phyloP scores from a whole-genome alignment of 2,797 vertebrate genomes.

The Epinephelus coioides region DNA sequence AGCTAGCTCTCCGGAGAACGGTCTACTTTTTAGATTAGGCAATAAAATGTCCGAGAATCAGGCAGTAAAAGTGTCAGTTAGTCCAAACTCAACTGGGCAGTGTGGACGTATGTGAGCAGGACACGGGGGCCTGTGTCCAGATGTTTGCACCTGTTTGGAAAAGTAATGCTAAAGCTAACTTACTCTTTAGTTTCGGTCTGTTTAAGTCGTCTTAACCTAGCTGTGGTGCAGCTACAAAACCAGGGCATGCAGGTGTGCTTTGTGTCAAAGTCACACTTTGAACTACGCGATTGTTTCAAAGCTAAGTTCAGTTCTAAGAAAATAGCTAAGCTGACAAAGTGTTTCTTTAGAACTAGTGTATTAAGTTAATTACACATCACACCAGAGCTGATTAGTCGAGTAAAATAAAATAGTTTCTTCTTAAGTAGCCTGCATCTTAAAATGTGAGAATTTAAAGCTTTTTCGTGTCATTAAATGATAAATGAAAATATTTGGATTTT shows the following conservation, averaged over 20 bases:
- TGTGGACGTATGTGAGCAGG: constrained; percentile 9
- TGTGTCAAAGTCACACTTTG: background rate
- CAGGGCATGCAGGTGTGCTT: background rate
- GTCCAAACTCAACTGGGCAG: constrained; percentile 18
- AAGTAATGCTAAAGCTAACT: constrained; percentile 23
- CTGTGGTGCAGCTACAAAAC: background rate
- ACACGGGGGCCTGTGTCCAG: constrained; percentile 17
- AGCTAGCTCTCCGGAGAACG: background rate
- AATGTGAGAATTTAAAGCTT: too few relatives aligned
- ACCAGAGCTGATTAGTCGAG: too few relatives aligned
- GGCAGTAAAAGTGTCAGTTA: background rate
- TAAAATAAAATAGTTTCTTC: too few relatives aligned
- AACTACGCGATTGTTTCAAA: background rate
- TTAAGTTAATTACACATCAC: background rate
- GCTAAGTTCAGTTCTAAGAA: background rate
- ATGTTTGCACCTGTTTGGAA: constrained; percentile 48
- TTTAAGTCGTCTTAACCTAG: background rate
- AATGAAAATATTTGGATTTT: too few relatives aligned
- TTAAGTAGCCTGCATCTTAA: too few relatives aligned
- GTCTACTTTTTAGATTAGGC: accelerated
- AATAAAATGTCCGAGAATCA: accelerated
- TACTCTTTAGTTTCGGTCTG: background rate
- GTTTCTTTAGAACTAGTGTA: too few relatives aligned
- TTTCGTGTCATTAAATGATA: too few relatives aligned
- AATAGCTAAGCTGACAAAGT: background rate